These are phyloP conservation scores for Drosophila pegasa DNA, from an alignment of 2,888 invertebrate species.

Conservation along the genomic window DNA sequence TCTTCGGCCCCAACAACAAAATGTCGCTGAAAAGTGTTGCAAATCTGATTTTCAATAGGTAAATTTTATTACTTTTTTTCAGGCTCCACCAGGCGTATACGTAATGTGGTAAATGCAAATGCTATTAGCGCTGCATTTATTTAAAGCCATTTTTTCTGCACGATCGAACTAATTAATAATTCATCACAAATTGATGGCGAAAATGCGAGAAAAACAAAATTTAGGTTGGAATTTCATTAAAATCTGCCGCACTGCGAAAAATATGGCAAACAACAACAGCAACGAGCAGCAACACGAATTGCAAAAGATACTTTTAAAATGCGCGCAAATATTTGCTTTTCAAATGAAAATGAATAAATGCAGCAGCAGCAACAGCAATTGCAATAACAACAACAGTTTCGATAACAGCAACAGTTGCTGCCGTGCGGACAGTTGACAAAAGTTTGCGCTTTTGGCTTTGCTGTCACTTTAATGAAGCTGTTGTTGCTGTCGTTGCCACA, in stretches of 20 bases:
- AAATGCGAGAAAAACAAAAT: slow-evolving; percentile 38
- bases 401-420: slow-evolving; percentile 18
- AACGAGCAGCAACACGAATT: slow-evolving; percentile 7
- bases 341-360: slow-evolving; percentile 71
- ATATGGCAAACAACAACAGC: slow-evolving; percentile 47
- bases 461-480: slow-evolving; percentile 59
- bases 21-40: neutral
- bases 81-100: slow-evolving; percentile 49
- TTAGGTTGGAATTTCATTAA: slow-evolving; percentile 59
- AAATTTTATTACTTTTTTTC: neutral
- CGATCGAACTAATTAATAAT: slow-evolving; percentile 59
- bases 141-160: slow-evolving; percentile 23
- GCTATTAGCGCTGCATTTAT: slow-evolving; percentile 51
- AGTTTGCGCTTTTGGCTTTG: slow-evolving; percentile 36
- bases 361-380: slow-evolving; percentile 14
- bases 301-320: slow-evolving; percentile 26
- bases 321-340: slow-evolving; percentile 70
- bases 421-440: slow-evolving; percentile 34
- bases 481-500: slow-evolving; percentile 22
- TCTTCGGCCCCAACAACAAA: neutral
- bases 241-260: slow-evolving; percentile 37
- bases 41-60: slow-evolving; percentile 18
- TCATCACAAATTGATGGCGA: slow-evolving; percentile 49
- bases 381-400: slow-evolving; percentile 7
- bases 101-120: slow-evolving; percentile 55